Evolutionary conservation across 2,113 vertebrate species (phyloP).

Genomic region (Paedocypris sp.): DNA sequence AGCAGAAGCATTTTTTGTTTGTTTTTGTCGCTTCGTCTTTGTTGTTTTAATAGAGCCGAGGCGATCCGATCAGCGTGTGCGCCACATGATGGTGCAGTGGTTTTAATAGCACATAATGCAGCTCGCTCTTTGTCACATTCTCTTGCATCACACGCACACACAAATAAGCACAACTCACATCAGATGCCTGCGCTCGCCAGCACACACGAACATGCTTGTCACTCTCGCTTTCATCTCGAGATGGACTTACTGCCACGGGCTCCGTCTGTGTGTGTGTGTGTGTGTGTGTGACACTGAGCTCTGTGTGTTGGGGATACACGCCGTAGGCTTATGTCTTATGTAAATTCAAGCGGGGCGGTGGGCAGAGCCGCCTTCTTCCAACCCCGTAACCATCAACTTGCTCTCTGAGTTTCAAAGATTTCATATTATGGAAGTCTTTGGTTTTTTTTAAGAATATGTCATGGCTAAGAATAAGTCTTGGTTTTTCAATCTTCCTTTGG

Average conservation of each 20-base stretch:
- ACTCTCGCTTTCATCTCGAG: constrained; percentile 4
- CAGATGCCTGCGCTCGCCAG: constrained; percentile 4
- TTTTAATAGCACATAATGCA: not conserved
- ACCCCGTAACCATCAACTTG: not conserved
- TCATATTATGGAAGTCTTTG: no score
- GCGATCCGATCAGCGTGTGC: not conserved
- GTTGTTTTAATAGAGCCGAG: not conserved
- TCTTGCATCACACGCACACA: not conserved
- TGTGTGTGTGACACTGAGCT: constrained; percentile 15
- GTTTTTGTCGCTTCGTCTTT: no score
- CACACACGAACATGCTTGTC: not conserved
- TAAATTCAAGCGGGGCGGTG: not conserved
- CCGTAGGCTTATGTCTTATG: constrained; percentile 11
- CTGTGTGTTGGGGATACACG: not conserved
- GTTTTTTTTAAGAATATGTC: no score
- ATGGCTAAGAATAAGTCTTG: no score
- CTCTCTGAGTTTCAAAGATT: no score
- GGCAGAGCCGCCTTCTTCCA: not conserved
- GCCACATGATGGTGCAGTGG: not conserved
- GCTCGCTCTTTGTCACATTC: constrained; percentile 7
- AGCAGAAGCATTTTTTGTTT: no score
- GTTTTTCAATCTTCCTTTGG: no score
- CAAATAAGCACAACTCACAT: not conserved
- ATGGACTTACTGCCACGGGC: constrained; percentile 10
- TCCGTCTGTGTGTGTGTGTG: constrained; percentile 11